Evolutionary conservation across 2,113 vertebrate genomes (phyloP).

Genomic region (Gambusia affinis): DNA sequence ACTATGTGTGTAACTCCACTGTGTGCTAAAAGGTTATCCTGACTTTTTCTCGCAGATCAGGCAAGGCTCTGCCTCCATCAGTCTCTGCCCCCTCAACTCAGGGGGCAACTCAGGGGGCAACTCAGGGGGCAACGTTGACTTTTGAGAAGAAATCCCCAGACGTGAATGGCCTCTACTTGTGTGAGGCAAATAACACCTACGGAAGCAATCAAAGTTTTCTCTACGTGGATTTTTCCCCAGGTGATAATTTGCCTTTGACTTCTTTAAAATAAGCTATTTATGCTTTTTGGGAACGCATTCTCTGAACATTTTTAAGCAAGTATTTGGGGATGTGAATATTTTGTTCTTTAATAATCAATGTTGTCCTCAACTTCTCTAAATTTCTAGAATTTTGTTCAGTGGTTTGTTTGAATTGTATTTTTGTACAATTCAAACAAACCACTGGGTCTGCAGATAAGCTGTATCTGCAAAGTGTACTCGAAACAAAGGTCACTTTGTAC

Average conservation of each 20-base stretch:
- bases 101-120: conserved; percentile 18
- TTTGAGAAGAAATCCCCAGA: conserved; percentile 8
- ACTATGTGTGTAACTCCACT: not conserved
- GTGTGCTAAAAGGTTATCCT: not conserved
- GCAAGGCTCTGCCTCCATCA: not conserved
- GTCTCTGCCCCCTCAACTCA: conserved; percentile 2
- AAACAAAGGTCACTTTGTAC: too few relatives aligned
- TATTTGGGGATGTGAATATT: not conserved
- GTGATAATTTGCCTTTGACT: conserved; percentile 20
- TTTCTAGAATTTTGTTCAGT: not conserved
- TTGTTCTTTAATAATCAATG: too few relatives aligned
- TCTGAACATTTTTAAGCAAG: not conserved
- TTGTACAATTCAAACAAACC: too few relatives aligned
- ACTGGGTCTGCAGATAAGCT: too few relatives aligned
- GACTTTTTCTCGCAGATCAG: conserved; percentile 23
- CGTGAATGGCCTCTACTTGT: conserved; percentile 60
- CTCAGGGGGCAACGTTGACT: conserved; percentile 15
- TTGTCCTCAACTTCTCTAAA: not conserved
- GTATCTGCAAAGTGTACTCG: too few relatives aligned
- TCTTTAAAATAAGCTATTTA: not conserved
- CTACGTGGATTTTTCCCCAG: conserved; percentile 13
- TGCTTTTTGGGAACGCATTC: not conserved
- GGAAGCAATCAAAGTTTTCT: conserved; percentile 4
- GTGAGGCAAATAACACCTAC: conserved; percentile 42
- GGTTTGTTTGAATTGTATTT: too few relatives aligned